These are phyloP conservation scores for Crocidura indochinensis DNA, from an alignment of 2,797 vertebrate genomes.

Conservation along the genomic window DNA sequence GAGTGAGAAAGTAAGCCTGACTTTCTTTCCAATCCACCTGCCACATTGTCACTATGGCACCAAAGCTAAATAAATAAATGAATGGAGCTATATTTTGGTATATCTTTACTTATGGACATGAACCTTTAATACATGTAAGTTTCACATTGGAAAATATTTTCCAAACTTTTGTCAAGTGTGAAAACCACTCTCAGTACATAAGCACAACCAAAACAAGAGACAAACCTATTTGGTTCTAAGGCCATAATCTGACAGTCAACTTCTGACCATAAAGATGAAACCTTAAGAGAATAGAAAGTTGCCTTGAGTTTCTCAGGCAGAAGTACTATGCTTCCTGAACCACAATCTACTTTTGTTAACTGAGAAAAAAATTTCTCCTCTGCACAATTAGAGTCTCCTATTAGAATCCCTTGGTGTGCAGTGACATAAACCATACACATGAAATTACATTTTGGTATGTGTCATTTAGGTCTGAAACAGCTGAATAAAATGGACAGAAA, in stretches of 20 bases:
- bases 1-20: not conserved
- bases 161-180: constrained; percentile 18
- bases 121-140: constrained; percentile 16
- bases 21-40: not conserved
- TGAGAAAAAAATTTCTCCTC: not conserved
- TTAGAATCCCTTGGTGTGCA: not conserved
- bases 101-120: constrained; percentile 38
- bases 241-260: not conserved
- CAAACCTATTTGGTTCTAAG: not conserved
- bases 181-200: constrained; percentile 31
- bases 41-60: not conserved
- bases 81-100: constrained; percentile 2
- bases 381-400: not conserved
- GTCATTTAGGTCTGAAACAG: not conserved
- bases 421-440: not conserved
- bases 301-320: not conserved
- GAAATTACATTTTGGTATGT: not conserved
- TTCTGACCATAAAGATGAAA: not conserved
- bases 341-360: not conserved
- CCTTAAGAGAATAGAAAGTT: not conserved
- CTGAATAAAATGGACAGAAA: constrained; percentile 46
- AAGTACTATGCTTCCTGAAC: not conserved
- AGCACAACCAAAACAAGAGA: constrained; percentile 11
- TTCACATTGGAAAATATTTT: constrained; percentile 40
- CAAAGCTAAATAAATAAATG: not conserved